These are phyloP conservation scores for Formica aserva DNA, from an alignment of 2,888 invertebrate genomes.

Conservation along the genomic window DNA sequence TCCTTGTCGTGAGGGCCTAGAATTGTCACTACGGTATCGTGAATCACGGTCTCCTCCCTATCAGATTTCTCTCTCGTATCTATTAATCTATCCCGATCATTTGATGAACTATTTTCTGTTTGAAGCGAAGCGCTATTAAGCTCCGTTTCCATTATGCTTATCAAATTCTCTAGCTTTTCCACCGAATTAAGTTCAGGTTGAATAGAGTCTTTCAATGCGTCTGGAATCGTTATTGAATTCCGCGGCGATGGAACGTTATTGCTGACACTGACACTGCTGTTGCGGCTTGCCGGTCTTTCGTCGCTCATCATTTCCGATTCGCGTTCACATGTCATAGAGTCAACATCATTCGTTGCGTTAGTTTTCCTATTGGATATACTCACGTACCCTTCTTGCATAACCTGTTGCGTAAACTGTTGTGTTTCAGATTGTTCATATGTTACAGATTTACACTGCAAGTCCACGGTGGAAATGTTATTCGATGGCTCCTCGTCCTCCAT, in stretches of 20 bases:
- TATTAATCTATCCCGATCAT: conserved; percentile 51
- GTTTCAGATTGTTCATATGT: conserved; percentile 69
- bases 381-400: conserved; percentile 58
- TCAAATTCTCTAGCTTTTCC: conserved; percentile 81
- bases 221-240: conserved; percentile 36
- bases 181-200: conserved; percentile 75
- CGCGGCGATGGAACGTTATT: conserved; percentile 44
- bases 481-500: conserved; percentile 73
- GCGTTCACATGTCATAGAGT: conserved; percentile 24
- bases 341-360: conserved; percentile 23
- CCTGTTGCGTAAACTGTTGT: conserved; percentile 57
- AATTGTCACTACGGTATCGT: conserved; percentile 54
- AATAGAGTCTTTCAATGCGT: conserved; percentile 61
- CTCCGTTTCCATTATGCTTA: conserved; percentile 81
- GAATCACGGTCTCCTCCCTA: conserved; percentile 68
- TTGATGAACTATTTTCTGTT: conserved; percentile 52
- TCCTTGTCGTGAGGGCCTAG: conserved; percentile 47
- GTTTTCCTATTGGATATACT: conserved; percentile 58
- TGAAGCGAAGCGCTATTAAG: conserved; percentile 67
- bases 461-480: conserved; percentile 23
- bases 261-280: conserved; percentile 29
- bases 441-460: conserved; percentile 62
- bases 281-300: conserved; percentile 55
- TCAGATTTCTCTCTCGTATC: conserved; percentile 58
- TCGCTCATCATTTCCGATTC: conserved; percentile 65